Evolutionary conservation across 2,113 vertebrate genomes (phyloP).

Genomic region (Scortum barcoo): DNA sequence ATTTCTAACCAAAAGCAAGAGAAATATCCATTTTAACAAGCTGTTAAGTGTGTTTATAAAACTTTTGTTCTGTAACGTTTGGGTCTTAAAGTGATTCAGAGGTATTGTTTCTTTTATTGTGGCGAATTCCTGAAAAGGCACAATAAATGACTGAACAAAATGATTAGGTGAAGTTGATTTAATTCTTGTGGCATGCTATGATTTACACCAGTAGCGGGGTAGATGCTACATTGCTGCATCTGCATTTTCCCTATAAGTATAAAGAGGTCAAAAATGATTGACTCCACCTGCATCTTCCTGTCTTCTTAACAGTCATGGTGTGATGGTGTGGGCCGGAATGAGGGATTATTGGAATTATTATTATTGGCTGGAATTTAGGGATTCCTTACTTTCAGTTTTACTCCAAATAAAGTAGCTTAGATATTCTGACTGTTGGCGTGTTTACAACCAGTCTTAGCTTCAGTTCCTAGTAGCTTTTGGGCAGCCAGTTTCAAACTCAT

Average conservation of each 20-base stretch:
- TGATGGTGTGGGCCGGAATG: background rate
- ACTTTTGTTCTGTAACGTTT: conserved; percentile 12
- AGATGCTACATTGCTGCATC: background rate
- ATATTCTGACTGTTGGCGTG: background rate
- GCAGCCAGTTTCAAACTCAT: background rate
- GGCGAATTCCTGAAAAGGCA: background rate
- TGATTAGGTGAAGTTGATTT: background rate
- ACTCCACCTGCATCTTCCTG: background rate
- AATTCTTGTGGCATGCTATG: background rate
- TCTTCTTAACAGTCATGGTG: background rate
- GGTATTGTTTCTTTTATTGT: background rate
- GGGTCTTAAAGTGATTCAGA: background rate
- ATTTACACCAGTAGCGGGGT: background rate
- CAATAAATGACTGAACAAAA: background rate
- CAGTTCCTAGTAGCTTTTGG: background rate
- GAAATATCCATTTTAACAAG: conserved; percentile 32
- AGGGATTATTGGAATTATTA: background rate
- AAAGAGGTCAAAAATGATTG: too few species aligned
- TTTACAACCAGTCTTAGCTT: background rate
- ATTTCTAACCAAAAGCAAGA: conserved; percentile 12
- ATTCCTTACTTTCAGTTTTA: background rate
- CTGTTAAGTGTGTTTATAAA: background rate
- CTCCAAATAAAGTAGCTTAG: background rate
- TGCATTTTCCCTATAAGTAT: background rate
- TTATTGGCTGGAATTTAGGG: too few species aligned